A percentile compares a stretch with the other conserved stretches of the same genome.
Conservation (phyloP, 2,888 invertebrate species). For the Aphodius sticticus region DNA sequence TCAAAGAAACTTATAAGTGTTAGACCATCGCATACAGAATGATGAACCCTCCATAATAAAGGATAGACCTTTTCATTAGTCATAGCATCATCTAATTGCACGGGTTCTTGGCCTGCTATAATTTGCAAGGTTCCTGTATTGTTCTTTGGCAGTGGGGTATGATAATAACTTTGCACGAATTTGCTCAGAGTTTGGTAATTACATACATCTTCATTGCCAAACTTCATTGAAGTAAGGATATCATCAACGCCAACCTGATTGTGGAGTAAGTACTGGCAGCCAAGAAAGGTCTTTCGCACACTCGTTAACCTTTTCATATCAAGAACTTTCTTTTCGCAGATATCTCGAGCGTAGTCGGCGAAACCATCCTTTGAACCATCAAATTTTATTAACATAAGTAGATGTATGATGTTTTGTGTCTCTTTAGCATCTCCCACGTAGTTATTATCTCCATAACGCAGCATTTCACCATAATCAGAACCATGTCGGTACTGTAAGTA, state of each 20-base stretch:
- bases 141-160: conserved; percentile 23
- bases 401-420: conserved; percentile 28
- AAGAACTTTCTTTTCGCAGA: neutral
- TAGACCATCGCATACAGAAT: conserved; percentile 27
- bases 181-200: conserved; percentile 23
- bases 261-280: conserved; percentile 28
- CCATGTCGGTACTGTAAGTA: conserved; percentile 26
- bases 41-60: conserved; percentile 29
- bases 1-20: conserved; percentile 4
- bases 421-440: conserved; percentile 26
- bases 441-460: conserved; percentile 24
- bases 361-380: conserved; percentile 22
- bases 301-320: conserved; percentile 24
- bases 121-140: conserved; percentile 23
- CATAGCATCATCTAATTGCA: conserved; percentile 17
- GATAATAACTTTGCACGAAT: conserved; percentile 13
- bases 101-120: conserved; percentile 23
- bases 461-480: conserved; percentile 25
- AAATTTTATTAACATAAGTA: conserved; percentile 27
- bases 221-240: neutral
- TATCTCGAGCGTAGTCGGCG: conserved; percentile 17
- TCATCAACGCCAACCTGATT: conserved; percentile 24
- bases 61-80: conserved; percentile 16
- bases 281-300: conserved; percentile 19
- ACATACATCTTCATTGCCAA: conserved; percentile 15